A percentile compares a stretch with the other conserved stretches of the same genome.
These are phyloP conservation scores for Caranx ignobilis DNA, from an alignment of 2,113 vertebrate genomes.

Conservation along the genomic window DNA sequence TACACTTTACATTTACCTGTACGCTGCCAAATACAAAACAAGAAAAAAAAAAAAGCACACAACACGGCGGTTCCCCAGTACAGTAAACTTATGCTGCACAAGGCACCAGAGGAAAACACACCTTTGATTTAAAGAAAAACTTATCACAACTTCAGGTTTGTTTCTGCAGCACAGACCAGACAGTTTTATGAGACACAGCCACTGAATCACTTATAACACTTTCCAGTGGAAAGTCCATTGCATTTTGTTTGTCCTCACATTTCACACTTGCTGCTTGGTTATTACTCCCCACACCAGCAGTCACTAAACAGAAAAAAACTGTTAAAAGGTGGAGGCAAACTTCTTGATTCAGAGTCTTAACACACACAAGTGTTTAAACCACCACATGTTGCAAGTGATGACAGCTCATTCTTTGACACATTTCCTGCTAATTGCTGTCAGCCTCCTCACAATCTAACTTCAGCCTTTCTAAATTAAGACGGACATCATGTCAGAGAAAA, in stretches of 20 bases:
- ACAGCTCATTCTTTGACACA: conserved; percentile 10
- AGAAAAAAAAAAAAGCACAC: neutral
- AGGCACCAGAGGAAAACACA: neutral
- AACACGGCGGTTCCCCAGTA: neutral
- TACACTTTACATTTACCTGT: neutral
- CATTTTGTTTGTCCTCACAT: neutral
- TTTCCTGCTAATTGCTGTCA: conserved; percentile 3
- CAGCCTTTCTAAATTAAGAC: conserved; percentile 17
- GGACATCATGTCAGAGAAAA: neutral
- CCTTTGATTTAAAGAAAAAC: neutral
- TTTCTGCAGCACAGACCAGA: neutral
- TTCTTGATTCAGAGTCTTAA: neutral
- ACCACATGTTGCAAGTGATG: conserved; percentile 1
- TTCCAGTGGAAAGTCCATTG: neutral
- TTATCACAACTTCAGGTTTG: neutral
- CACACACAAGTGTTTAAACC: neutral
- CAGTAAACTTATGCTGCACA: neutral
- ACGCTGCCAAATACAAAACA: neutral
- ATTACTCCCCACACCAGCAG: neutral
- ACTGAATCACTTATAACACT: neutral
- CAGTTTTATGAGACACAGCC: neutral
- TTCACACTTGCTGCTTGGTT: neutral
- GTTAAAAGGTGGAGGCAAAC: neutral
- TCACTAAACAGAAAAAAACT: neutral
- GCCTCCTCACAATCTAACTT: neutral